phyloP scores from a whole-genome alignment of 2,797 vertebrate genomes.

The Capromys pilorides region DNA sequence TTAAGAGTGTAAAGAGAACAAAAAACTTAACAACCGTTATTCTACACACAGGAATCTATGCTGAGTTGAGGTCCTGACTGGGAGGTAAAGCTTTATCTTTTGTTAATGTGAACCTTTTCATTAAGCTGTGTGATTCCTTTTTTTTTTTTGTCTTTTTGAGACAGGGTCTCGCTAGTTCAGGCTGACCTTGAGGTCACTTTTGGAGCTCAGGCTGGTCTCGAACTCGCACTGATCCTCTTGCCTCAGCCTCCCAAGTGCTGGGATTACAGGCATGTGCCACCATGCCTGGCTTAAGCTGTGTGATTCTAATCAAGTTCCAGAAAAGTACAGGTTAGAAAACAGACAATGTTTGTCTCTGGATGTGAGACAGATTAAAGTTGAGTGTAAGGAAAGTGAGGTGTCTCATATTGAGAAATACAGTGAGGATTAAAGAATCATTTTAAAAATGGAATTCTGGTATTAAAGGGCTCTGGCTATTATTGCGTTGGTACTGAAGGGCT shows the following conservation, averaged over 20 bases:
- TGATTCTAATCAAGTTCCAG: not conserved
- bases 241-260: no score
- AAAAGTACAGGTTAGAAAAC: not conserved
- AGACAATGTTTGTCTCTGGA: not conserved
- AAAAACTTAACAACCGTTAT: not conserved
- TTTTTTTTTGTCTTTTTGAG: no score
- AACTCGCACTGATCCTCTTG: no score
- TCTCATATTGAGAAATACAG: slow-evolving; percentile 17
- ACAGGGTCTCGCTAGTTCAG: no score
- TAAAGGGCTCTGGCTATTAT: not conserved
- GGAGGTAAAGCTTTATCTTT: not conserved
- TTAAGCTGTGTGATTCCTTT: not conserved
- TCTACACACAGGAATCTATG: not conserved
- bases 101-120: not conserved
- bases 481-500: not conserved
- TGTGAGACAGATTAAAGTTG: not conserved
- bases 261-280: no score
- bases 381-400: not conserved
- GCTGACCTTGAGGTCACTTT: no score
- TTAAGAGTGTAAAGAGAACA: not conserved
- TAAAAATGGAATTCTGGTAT: slow-evolving; percentile 38
- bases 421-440: slow-evolving; percentile 49
- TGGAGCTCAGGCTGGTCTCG: no score
- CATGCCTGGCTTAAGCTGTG: not conserved
- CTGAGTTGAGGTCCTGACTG: not conserved